Percentiles rank a stretch among this genome's conserved stretches.
Conservation (phyloP, 2,113 vertebrate species). For the Mormyrus lacerda region DNA sequence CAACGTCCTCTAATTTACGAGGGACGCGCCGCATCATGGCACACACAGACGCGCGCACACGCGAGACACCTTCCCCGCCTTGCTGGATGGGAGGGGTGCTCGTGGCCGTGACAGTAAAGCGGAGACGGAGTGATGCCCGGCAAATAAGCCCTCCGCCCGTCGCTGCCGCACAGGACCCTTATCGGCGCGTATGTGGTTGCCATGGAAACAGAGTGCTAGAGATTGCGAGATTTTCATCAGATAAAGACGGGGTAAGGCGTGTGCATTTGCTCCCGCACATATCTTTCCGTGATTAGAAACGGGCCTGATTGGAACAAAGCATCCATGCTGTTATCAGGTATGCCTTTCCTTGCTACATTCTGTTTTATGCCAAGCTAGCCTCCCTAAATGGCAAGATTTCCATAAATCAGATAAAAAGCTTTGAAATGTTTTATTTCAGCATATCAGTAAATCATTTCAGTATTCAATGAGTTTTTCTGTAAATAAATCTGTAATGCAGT, state of each 20-base stretch:
- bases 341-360: background rate
- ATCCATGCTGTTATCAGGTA: background rate
- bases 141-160: background rate
- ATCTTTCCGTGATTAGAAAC: background rate
- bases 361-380: background rate
- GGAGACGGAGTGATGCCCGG: background rate
- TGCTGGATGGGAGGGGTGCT: background rate
- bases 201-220: conserved; percentile 16
- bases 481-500: background rate
- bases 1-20: background rate
- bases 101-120: background rate
- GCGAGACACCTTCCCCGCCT: background rate
- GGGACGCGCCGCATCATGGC: background rate
- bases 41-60: background rate
- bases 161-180: background rate
- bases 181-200: conserved; percentile 13
- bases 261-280: background rate
- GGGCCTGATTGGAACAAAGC: background rate
- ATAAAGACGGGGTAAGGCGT: background rate
- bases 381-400: background rate
- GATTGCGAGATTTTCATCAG: background rate
- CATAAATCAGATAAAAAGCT: background rate
- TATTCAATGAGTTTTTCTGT: background rate
- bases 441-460: background rate
- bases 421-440: conserved; percentile 4